phyloP scores from a whole-genome alignment of 2,888 invertebrate species.

The Pterobdella sp. region DNA sequence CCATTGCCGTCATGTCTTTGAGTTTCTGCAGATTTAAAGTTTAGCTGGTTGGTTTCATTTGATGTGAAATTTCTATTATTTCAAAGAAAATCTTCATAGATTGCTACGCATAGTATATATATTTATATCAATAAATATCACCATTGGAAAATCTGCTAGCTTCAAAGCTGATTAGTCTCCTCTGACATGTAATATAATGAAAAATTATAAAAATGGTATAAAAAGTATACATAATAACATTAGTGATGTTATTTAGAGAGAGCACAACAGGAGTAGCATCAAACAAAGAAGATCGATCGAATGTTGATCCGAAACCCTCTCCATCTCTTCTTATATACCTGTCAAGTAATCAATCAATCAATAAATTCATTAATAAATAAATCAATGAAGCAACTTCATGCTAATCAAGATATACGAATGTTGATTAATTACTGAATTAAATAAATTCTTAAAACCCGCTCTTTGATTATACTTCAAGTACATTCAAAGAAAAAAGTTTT shows the following conservation, averaged over 20 bases:
- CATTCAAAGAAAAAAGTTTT: too few species aligned
- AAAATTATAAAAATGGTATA: neutral
- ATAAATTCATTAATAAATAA: too few species aligned
- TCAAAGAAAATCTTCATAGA: neutral
- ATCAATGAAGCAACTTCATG: too few species aligned
- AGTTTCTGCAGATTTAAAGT: conserved; percentile 59
- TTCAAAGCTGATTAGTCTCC: neutral
- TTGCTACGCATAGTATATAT: neutral
- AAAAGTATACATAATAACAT: conserved; percentile 38
- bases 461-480: too few species aligned
- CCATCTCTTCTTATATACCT: conserved; percentile 78
- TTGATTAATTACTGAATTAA: too few species aligned
- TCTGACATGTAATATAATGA: neutral
- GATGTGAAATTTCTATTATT: neutral
- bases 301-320: conserved; percentile 69
- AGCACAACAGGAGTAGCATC: conserved; percentile 66
- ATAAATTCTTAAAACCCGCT: too few species aligned
- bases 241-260: conserved; percentile 62
- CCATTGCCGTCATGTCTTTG: conserved; percentile 66
- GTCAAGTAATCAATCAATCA: too few species aligned
- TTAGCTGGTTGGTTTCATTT: too few species aligned
- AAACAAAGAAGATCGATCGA: conserved; percentile 65
- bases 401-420: too few species aligned
- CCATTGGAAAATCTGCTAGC: neutral
- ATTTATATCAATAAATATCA: neutral